Conservation (phyloP, 2,797 vertebrate genomes). For the Adrianichthys oophorus region DNA sequence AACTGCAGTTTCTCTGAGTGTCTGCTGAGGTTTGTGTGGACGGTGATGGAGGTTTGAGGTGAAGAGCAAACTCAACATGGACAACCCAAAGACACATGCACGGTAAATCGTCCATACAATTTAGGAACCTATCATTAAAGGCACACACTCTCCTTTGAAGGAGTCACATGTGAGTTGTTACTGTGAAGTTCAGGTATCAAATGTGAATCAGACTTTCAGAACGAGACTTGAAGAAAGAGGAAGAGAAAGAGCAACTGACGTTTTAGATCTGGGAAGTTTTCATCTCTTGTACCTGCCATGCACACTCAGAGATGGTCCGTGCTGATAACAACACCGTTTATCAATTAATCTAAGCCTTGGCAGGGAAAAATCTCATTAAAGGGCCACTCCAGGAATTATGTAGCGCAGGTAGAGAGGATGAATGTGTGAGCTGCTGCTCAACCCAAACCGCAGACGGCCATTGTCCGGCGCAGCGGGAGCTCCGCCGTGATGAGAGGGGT, state of each 20-base stretch:
- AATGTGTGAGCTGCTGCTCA: slow-evolving; percentile 46
- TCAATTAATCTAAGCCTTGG: slow-evolving; percentile 78
- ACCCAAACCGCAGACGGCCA: slow-evolving; percentile 59
- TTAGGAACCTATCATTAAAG: no score
- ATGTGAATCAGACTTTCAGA: slow-evolving; percentile 1
- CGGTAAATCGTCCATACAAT: no score
- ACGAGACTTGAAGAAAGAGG: slow-evolving; percentile 8
- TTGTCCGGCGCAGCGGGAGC: slow-evolving; percentile 72
- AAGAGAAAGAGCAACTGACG: neutral
- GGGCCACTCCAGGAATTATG: slow-evolving; percentile 71
- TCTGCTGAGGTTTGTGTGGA: slow-evolving; percentile 14
- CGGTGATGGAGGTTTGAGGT: slow-evolving; percentile 4
- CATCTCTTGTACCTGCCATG: slow-evolving; percentile 79
- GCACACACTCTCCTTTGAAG: neutral
- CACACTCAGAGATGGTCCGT: slow-evolving; percentile 75
- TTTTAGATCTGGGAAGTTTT: slow-evolving; percentile 72
- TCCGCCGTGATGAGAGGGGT: slow-evolving; percentile 75
- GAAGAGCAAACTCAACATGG: no score
- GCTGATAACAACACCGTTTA: slow-evolving; percentile 72
- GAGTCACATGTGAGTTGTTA: neutral
- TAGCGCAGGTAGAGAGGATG: slow-evolving; percentile 64
- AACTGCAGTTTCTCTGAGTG: slow-evolving; percentile 16
- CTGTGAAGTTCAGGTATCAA: slow-evolving; percentile 3
- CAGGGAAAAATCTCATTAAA: slow-evolving; percentile 79
- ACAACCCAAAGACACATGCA: no score